A percentile compares a stretch with the other conserved stretches of the same genome.
These are phyloP conservation scores for Microcebus lehilahytsara DNA, from an alignment of 2,113 vertebrate genomes.

Conservation along the genomic window DNA sequence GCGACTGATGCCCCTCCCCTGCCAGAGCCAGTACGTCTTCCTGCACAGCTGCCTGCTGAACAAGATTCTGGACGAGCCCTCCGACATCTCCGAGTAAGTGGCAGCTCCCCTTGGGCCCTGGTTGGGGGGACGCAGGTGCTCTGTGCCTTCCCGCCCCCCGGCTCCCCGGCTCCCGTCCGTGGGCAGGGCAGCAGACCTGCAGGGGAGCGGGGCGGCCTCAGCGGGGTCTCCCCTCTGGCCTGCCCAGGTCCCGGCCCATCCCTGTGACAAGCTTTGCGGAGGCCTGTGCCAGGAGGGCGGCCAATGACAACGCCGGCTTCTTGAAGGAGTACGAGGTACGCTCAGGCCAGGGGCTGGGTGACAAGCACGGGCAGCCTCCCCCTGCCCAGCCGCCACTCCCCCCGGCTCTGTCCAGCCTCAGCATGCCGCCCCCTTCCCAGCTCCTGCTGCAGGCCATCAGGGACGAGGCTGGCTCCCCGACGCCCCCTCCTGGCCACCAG, in stretches of 20 bases:
- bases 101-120: background rate
- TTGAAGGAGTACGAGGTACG: constrained; percentile 82
- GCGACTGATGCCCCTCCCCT: background rate
- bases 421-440: constrained; percentile 52
- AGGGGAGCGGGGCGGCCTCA: background rate
- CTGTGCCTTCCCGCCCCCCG: background rate
- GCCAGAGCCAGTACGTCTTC: constrained; percentile 91
- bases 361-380: fast-evolving
- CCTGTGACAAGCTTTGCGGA: constrained; percentile 76
- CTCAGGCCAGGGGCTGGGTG: background rate
- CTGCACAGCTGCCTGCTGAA: constrained; percentile 90
- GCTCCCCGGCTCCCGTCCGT: background rate
- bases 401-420: background rate
- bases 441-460: constrained; percentile 77
- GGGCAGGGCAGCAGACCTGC: background rate
- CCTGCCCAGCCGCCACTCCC: background rate
- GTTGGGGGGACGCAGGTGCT: background rate
- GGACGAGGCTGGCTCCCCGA: constrained; percentile 70
- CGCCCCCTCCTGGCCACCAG: constrained; percentile 69
- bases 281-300: constrained; percentile 69
- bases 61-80: constrained; percentile 83
- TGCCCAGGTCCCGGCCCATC: constrained; percentile 78
- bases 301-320: constrained; percentile 80
- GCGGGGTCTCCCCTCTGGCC: background rate
- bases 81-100: constrained; percentile 71